phyloP scores from a whole-genome alignment of 2,797 vertebrate genomes.

The Gymnothorax reevesii region DNA sequence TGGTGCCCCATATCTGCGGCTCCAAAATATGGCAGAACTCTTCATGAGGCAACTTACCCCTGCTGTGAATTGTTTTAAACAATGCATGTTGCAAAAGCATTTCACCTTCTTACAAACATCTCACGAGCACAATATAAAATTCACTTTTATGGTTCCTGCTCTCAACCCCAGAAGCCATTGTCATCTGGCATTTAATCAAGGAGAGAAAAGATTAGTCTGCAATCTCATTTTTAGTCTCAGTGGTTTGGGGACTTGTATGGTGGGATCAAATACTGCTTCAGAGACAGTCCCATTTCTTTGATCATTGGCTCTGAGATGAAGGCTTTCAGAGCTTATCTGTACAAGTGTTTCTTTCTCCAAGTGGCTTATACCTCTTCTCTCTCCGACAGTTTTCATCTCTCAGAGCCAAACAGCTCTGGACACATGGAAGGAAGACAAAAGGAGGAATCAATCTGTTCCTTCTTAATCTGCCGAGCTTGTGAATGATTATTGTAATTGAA shows the following conservation, averaged over 20 bases:
- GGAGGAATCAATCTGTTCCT: neutral
- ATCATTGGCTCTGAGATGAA: neutral
- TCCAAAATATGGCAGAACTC: neutral
- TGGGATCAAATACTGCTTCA: neutral
- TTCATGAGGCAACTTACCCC: neutral
- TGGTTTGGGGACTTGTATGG: neutral
- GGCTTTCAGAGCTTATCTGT: neutral
- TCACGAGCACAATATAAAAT: too few relatives aligned
- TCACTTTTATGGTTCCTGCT: neutral
- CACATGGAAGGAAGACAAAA: neutral
- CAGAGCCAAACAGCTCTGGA: neutral
- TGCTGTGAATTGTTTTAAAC: neutral
- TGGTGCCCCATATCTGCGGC: neutral
- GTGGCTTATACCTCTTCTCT: neutral
- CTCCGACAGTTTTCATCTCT: neutral
- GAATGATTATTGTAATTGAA: neutral
- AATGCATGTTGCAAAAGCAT: neutral
- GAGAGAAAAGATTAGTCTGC: neutral
- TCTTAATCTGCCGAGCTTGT: neutral
- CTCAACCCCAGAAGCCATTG: neutral
- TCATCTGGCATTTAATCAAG: neutral
- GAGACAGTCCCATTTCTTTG: neutral
- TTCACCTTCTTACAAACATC: too few relatives aligned
- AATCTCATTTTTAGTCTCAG: neutral
- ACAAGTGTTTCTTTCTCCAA: neutral